A percentile compares a stretch with the other conserved stretches of the same genome.
phyloP scores from a whole-genome alignment of 2,113 vertebrate genomes.

The Scopus umbretta region DNA sequence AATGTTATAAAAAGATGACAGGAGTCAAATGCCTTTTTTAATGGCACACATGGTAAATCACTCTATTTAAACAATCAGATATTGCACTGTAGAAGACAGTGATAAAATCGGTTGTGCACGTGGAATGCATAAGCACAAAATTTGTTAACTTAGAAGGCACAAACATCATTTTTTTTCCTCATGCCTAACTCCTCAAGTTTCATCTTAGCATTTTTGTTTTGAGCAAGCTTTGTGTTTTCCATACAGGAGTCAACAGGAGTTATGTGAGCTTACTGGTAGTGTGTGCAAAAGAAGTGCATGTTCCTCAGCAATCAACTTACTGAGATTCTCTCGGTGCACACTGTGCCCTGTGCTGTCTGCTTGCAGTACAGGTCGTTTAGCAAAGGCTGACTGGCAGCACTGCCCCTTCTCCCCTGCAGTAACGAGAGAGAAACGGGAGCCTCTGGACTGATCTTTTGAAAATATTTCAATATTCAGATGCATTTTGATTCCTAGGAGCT shows the following conservation, averaged over 20 bases:
- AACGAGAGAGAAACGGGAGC: background rate
- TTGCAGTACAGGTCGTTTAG: background rate
- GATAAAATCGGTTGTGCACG: background rate
- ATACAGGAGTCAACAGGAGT: background rate
- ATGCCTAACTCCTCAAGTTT: background rate
- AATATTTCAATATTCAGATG: background rate
- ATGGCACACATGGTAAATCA: background rate
- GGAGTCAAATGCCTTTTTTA: background rate
- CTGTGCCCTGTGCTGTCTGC: background rate
- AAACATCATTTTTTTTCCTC: background rate
- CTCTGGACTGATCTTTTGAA: background rate
- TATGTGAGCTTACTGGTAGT: background rate
- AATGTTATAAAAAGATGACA: background rate
- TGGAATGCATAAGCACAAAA: background rate
- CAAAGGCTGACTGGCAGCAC: background rate
- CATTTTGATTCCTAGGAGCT: background rate
- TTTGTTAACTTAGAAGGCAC: background rate
- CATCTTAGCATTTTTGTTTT: background rate
- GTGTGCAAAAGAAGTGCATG: fast-evolving
- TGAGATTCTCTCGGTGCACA: fast-evolving
- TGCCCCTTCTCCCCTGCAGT: background rate
- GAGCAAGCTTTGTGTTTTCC: background rate
- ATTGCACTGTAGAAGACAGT: background rate
- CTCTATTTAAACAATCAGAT: background rate
- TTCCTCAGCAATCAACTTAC: background rate